phyloP scores from a whole-genome alignment of 2,113 vertebrate genomes.

The Gymnobelideus leadbeateri region DNA sequence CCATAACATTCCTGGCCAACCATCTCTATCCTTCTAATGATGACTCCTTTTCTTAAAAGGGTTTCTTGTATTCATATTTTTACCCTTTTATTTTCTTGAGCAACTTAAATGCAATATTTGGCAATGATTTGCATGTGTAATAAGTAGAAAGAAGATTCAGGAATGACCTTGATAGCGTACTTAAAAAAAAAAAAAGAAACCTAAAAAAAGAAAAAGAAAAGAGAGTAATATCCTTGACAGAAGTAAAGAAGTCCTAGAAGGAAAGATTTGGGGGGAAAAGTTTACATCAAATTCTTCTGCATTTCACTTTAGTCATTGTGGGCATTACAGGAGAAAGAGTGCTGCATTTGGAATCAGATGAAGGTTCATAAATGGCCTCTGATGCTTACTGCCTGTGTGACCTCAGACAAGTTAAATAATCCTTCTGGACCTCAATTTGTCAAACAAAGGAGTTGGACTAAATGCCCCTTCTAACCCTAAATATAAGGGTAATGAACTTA shows the following conservation, averaged over 20 bases:
- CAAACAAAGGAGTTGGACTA: background rate
- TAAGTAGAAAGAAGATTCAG: background rate
- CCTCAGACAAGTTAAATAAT: background rate
- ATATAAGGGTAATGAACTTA: background rate
- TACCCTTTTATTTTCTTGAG: background rate
- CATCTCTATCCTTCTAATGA: background rate
- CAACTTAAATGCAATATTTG: background rate
- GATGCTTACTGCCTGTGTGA: background rate
- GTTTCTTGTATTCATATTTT: background rate
- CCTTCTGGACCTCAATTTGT: background rate
- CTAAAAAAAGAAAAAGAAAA: background rate
- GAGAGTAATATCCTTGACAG: background rate
- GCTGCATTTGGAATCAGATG: too few relatives aligned
- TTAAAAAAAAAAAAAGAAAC: background rate
- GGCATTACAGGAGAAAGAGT: too few relatives aligned
- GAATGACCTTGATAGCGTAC: background rate
- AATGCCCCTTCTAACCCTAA: background rate
- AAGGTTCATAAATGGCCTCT: too few relatives aligned
- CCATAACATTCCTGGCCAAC: background rate
- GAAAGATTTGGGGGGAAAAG: background rate
- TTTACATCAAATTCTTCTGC: too few relatives aligned
- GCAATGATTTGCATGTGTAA: background rate
- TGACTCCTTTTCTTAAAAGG: background rate
- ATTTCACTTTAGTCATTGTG: too few relatives aligned
- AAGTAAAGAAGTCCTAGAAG: background rate